Base-by-base conservation (phyloP, 2,113 vertebrate species). In the Chaetorhynchus papuensis region DNA sequence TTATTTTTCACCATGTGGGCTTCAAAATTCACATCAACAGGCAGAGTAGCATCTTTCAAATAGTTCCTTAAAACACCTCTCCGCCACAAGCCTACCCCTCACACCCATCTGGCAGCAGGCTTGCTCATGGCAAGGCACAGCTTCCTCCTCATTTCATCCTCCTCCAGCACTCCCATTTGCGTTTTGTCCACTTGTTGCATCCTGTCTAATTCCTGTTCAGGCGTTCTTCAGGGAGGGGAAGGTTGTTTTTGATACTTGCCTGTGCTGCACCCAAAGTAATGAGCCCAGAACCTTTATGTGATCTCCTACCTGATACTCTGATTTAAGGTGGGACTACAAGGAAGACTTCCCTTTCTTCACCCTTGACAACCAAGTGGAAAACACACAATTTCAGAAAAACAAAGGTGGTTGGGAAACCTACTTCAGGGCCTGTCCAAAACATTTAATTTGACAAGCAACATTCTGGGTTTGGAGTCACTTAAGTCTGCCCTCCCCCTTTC, bases 181-280 rank as follows among this genome's bases (percentile, higher is more conserved):
- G 13, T 95, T 95, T 77, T 87, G 91, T 87, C 94, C 96, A 87
- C 95, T 94, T 97, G 96, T 95, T 96, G 75, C 84, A 93, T 96
- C 96, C 95, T 97, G 96, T 72, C 96, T 96, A 42, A 95, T 94
- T 96, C 95, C 93, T 97, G 96, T 89, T 95, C 84, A 85, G 89
- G 75, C 87, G 3, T 63, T 96, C 9, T 3, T 77, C 90, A 93
- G 82, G 91, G 94, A 94, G 84, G 79, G 83, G 93, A 88, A 74
- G 86, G 93, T 88, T 96, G 92, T 93, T 96, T 96, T 96, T 88
- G 63, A 75, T 92, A 2, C 92, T 90, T 85, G 71, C 47, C 87
- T 66, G 54, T 90, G 92, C 94, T 95, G 94, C 93, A 91, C 94
- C 94, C 90, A 83, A 83, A 88, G 64, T 90, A 96, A 93, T 56